Evolutionary conservation across 2,797 vertebrate genomes (phyloP).

Genomic region (Danio kyathit): DNA sequence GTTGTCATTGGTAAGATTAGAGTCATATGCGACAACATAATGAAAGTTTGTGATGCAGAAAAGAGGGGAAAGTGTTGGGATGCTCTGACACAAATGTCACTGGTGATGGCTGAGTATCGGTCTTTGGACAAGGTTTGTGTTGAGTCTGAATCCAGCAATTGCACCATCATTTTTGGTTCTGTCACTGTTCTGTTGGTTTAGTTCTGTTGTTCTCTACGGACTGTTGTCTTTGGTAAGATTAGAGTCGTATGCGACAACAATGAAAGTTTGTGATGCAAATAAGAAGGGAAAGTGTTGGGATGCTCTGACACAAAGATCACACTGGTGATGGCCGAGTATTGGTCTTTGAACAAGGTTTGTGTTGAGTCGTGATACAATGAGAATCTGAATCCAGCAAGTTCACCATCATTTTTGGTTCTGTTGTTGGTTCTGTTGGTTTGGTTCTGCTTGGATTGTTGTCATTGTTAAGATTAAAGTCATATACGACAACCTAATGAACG

Average conservation of each 20-base stretch:
- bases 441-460: neutral
- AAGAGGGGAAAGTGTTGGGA: neutral
- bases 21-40: constrained; percentile 30
- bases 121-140: neutral
- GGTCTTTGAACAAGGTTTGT: neutral
- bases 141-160: neutral
- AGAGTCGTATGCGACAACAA: constrained; percentile 31
- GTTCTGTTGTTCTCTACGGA: neutral
- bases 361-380: neutral
- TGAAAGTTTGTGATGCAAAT: constrained; percentile 14
- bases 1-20: constrained; percentile 13
- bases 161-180: too few species aligned
- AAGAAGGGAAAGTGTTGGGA: neutral
- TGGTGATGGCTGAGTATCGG: neutral
- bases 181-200: too few species aligned
- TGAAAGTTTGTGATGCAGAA: constrained; percentile 17
- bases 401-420: too few species aligned
- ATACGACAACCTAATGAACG: constrained; percentile 26
- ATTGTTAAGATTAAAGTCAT: constrained; percentile 24
- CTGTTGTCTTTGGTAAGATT: constrained; percentile 10
- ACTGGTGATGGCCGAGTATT: neutral
- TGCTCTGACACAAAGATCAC: neutral
- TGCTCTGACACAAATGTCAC: neutral
- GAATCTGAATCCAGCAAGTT: neutral
- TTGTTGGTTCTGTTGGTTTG: too few species aligned